phyloP scores from a whole-genome alignment of 2,797 vertebrate species.

The Miichthys miiuy region DNA sequence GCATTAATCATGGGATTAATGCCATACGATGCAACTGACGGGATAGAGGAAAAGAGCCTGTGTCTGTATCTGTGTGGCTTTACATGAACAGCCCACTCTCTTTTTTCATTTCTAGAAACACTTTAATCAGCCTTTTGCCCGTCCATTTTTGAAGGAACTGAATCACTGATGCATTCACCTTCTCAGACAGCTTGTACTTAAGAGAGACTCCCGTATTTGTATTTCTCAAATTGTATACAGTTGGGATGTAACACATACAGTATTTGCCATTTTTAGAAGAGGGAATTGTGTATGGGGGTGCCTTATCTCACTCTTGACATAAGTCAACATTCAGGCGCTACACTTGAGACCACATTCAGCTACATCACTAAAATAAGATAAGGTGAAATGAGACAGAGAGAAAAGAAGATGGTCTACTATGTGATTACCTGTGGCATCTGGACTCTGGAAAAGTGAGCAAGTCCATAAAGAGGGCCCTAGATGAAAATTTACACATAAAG shows the following conservation, averaged over 20 bases:
- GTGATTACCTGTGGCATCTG: conserved; percentile 12
- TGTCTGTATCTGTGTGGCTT: conserved; percentile 9
- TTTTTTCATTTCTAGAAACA: conserved; percentile 28
- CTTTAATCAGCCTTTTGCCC: conserved; percentile 18
- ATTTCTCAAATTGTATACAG: conserved; percentile 11
- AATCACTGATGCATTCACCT: conserved; percentile 38
- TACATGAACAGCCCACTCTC: background rate
- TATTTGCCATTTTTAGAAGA: conserved; percentile 18
- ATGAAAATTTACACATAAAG: background rate
- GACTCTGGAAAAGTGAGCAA: background rate
- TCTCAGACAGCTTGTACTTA: background rate
- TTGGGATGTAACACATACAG: conserved; percentile 2
- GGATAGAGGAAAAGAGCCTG: conserved; percentile 8
- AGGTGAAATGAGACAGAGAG: background rate
- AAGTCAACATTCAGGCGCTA: conserved; percentile 13
- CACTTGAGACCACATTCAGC: background rate
- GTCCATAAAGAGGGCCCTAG: background rate
- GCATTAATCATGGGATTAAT: background rate
- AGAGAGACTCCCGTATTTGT: conserved; percentile 18
- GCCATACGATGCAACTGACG: conserved; percentile 5
- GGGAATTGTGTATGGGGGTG: conserved; percentile 1
- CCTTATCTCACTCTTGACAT: conserved; percentile 1
- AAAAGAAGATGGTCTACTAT: background rate
- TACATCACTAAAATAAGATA: background rate
- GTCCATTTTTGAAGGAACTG: conserved; percentile 17